phyloP scores from a whole-genome alignment of 2,888 invertebrate species.

The Drosophila dives region DNA sequence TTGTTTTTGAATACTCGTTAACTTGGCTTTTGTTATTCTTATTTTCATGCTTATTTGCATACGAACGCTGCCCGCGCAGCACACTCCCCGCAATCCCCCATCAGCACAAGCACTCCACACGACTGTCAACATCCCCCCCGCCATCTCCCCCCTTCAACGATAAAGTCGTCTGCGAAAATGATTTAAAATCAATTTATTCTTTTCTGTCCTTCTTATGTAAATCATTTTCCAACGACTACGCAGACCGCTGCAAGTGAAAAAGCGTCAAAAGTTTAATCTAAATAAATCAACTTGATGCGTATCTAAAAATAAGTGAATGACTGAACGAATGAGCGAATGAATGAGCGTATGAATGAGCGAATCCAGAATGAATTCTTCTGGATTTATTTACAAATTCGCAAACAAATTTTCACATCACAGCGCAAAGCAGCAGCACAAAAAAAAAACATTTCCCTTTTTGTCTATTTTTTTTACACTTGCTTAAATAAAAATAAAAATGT shows the following conservation, averaged over 20 bases:
- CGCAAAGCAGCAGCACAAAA: not conserved
- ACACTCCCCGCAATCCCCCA: not conserved
- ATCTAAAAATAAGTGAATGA: constrained; percentile 62
- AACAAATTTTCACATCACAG: constrained; percentile 74
- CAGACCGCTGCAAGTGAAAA: constrained; percentile 46
- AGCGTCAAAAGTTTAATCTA: constrained; percentile 67
- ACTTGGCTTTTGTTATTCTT: constrained; percentile 80
- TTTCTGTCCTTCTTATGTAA: constrained; percentile 80
- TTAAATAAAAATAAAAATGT: constrained; percentile 37
- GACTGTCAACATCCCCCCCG: constrained; percentile 44
- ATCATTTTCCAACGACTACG: constrained; percentile 67
- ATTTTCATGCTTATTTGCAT: constrained; percentile 82
- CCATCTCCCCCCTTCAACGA: not conserved
- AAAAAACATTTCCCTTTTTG: constrained; percentile 5
- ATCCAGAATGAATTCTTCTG: constrained; percentile 48
- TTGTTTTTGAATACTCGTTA: constrained; percentile 81
- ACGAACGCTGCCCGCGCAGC: constrained; percentile 38
- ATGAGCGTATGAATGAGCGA: constrained; percentile 44
- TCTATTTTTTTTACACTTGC: not conserved
- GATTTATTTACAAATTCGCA: constrained; percentile 81
- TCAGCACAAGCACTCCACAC: not conserved
- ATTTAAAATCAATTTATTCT: constrained; percentile 83
- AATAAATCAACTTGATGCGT: constrained; percentile 82
- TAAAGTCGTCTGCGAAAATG: constrained; percentile 73
- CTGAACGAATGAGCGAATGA: constrained; percentile 37